These are phyloP conservation scores for Pelobates cultripes DNA, from an alignment of 2,797 vertebrate species.

Conservation along the genomic window DNA sequence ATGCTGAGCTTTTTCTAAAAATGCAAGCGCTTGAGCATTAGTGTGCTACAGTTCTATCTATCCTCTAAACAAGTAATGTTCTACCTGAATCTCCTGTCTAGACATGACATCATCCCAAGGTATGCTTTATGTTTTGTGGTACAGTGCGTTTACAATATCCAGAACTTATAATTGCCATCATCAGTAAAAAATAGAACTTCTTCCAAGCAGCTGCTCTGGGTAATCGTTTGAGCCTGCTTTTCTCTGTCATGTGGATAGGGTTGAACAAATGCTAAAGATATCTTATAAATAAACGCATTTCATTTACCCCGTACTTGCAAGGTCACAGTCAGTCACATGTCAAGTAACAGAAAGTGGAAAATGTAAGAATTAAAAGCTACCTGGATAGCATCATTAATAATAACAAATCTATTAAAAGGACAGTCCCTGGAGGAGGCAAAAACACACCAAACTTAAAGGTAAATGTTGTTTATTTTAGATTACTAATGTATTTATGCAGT, in stretches of 20 bases:
- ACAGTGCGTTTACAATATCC: conserved; percentile 70
- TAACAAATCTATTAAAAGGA: neutral
- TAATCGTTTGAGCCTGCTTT: conserved; percentile 59
- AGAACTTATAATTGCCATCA: conserved; percentile 67
- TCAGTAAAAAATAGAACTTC: conserved; percentile 60
- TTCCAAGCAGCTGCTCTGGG: conserved; percentile 63
- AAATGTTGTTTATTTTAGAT: neutral
- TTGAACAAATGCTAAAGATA: conserved; percentile 59
- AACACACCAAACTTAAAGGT: neutral
- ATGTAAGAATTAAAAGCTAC: neutral
- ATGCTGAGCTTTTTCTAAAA: neutral
- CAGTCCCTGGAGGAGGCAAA: neutral
- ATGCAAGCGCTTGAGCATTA: neutral
- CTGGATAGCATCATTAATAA: neutral
- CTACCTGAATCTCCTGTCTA: conserved; percentile 77
- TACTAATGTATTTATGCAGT: neutral
- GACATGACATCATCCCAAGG: conserved; percentile 77
- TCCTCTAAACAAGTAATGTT: conserved; percentile 71
- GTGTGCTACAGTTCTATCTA: conserved; percentile 62
- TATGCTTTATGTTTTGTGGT: conserved; percentile 69
- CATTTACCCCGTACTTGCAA: conserved; percentile 44
- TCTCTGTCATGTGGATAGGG: conserved; percentile 66
- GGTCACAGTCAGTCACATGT: conserved; percentile 4
- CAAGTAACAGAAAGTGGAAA: neutral
- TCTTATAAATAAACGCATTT: conserved; percentile 56